These are phyloP conservation scores for Cherax destructor DNA, from an alignment of 1,140 invertebrate species.

Conservation along the genomic window DNA sequence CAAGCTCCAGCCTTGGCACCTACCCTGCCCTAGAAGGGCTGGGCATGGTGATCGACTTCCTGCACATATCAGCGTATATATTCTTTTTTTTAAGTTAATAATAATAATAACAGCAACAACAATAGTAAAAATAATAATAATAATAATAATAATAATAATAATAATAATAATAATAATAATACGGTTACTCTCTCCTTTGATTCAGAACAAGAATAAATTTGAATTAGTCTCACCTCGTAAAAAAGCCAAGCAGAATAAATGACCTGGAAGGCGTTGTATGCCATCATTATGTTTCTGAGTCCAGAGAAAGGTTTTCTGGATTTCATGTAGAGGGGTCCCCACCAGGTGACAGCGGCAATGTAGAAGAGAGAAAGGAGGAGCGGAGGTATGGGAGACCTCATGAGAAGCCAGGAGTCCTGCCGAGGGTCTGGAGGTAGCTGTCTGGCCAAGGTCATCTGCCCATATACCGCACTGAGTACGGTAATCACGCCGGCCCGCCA, in stretches of 20 bases:
- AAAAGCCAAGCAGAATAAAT: conserved; percentile 88
- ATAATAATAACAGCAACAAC: no score
- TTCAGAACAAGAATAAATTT: no score
- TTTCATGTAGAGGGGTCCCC: conserved; percentile 90
- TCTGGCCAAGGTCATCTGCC: conserved; percentile 11
- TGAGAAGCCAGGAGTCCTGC: conserved; percentile 92
- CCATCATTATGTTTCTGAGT: conserved; percentile 85
- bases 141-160: no score
- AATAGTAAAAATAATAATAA: no score
- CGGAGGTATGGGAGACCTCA: conserved; percentile 92
- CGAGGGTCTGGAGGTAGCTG: conserved; percentile 82
- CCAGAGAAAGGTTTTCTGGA: conserved; percentile 87
- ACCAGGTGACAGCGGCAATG: conserved; percentile 87
- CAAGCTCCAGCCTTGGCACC: no score
- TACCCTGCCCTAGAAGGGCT: no score
- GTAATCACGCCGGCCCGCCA: conserved; percentile 7
- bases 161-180: no score
- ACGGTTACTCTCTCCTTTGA: no score
- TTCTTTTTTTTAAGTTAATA: no score
- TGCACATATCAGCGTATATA: no score
- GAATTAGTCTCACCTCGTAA: conserved; percentile 81
- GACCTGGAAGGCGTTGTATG: conserved; percentile 91
- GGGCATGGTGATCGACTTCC: no score
- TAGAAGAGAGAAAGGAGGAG: conserved; percentile 88
- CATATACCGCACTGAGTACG: conserved; percentile 5